Evolutionary conservation across 2,888 invertebrate genomes (phyloP), one percentile per base, ranked within the genome.

Genomic region (Zelleria hepariella): DNA sequence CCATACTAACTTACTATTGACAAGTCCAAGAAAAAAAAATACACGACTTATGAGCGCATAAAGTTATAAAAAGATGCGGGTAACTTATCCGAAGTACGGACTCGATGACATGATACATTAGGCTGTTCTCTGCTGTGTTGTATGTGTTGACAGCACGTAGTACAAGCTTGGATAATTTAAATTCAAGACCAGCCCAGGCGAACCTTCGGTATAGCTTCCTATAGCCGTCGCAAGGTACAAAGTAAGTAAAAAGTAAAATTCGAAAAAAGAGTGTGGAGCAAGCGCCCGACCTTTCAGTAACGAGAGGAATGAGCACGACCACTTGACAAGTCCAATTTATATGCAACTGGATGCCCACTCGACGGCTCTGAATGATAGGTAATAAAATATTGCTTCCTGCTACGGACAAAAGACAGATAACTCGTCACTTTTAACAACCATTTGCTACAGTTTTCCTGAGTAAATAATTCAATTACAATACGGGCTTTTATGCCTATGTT

Each of bases 321-420:
- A 71, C 77, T 74, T 75, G 80, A 82, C 83, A 78, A 74, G 72
- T 74, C 72, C 77, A 79, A 86, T 85, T 83, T 84, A 82, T 80
- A 78, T 77, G 75, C 77, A 79, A 77, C 73, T 66, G 69, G 67
- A 74, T 75, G 70, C 72, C 66, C 67, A 66, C 66, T 67, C 68
- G 68, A 66, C 72, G 66, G 63, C 65, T 62, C 70, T 70, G 69
- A 77, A 70, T 71, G 70, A 71, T 71, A 70, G 70, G 67, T 71
- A 73, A 75, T 75, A 74, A 77, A 74, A 20, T n/a, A n/a, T 15
- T 42, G 32, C 15, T 42, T 42, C 32, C 32, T 42, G 32, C 2
- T 42, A 7, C 26, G 21, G 18, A 24, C 25, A n/a, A 21, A 54
- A 54, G 20, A 10, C 21, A 51, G 23, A 51, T 21, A 20, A 21